Percentiles rank a stretch among this genome's conserved stretches.
Conservation (phyloP, 2,113 vertebrate species). For the Myrmecobius fasciatus region DNA sequence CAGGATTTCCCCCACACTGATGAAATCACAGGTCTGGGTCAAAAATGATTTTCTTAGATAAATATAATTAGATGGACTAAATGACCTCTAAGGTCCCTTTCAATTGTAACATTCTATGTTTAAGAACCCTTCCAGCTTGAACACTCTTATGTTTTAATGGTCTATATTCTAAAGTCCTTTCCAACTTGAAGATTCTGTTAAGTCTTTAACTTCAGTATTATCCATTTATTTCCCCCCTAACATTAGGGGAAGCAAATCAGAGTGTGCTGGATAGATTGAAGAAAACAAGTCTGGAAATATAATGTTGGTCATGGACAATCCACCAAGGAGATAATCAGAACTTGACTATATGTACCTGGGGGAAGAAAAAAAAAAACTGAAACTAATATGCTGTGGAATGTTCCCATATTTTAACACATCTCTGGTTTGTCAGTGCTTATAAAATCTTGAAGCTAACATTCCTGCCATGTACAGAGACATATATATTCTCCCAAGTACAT, state of each 20-base stretch:
- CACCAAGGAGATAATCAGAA: not conserved
- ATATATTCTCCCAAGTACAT: not conserved
- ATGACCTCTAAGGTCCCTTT: slow-evolving; percentile 1
- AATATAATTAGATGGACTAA: not conserved
- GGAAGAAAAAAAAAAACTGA: not conserved
- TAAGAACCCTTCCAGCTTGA: not conserved
- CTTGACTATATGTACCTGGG: not conserved
- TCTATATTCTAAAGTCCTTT: not conserved
- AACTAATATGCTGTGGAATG: not conserved
- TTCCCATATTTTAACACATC: not conserved
- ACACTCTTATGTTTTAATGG: not conserved
- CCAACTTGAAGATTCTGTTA: not conserved
- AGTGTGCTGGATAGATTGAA: not conserved
- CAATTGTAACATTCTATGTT: not conserved
- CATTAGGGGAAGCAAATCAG: not conserved
- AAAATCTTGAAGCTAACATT: slow-evolving; percentile 4
- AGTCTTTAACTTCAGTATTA: not conserved
- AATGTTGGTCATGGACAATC: not conserved
- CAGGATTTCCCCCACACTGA: not conserved
- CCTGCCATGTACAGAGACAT: not conserved
- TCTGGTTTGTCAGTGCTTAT: not conserved
- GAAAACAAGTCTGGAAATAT: not conserved
- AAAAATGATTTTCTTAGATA: not conserved
- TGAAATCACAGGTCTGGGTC: not conserved
- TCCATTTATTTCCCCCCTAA: not conserved